Base-by-base conservation (phyloP, 2,888 invertebrate genomes). In the Rhagonycha lutea region DNA sequence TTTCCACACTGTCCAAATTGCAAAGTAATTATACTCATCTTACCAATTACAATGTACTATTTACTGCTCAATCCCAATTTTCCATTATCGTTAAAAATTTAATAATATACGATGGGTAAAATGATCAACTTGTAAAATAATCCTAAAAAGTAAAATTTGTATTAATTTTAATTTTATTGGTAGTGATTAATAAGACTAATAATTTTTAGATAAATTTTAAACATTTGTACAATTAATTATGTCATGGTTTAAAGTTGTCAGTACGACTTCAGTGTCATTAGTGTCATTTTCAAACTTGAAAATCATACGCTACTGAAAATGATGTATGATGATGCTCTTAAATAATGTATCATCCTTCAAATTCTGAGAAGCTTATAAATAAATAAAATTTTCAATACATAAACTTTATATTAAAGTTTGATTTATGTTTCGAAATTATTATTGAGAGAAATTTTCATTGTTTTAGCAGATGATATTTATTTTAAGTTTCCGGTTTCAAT, bases 1-100 rank as follows among this genome's bases (percentile, higher is more conserved):
- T 90, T 90, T 32, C 90, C 90, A 82, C 90, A 90, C 81, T 90
- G 90, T 10, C 90, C 90, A 79, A 89, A 89, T 82, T 90, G 89
- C 74, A 90, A 77, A 12, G 88, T 88, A 60, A 90, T 82, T 83
- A 89, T 86, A 77, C 84, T 85, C 86, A 86, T 86, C 79, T 67
- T 60, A 5, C n/a, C n/a, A 32, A 32, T 32, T 32, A 2, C 32
- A n/a, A 47, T 47, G n/a, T 47, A 47, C 47, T 7, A 47, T 47
- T 47, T 47, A n/a, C 47, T 47, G 3, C 47, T 47, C 7, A 47
- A 47, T n/a, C n/a, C 5, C 47, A 47, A 47, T 47, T 47, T 47
- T 8, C n/a, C 47, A 47, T 47, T 47, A 47, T n/a, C 5, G 47
- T n/a, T n/a, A n/a, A 47, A 28, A 47, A 47, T 47, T 47, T 47